Conservation (phyloP, 2,113 vertebrate genomes). For the Asarcornis scutulata region DNA sequence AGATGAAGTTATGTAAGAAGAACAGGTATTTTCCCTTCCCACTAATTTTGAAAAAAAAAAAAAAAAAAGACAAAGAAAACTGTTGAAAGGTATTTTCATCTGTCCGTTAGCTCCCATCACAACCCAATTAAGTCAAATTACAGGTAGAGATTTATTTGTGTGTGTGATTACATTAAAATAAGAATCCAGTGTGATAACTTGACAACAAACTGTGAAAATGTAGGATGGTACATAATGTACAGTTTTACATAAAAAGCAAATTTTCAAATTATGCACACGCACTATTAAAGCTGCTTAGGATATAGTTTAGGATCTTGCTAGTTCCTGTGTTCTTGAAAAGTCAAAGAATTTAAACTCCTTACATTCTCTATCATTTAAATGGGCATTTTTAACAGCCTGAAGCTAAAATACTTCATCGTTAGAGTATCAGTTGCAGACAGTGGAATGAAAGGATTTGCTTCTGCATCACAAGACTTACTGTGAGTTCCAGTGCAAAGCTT, state of each 20-base stretch:
- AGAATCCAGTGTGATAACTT: background rate
- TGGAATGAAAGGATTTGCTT: constrained; percentile 16
- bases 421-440: background rate
- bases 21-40: background rate
- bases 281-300: background rate
- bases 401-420: background rate
- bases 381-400: background rate
- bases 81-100: background rate
- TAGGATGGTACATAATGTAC: background rate
- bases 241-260: background rate
- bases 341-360: background rate
- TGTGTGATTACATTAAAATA: background rate
- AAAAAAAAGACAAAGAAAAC: background rate
- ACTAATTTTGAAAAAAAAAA: background rate
- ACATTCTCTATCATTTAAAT: background rate
- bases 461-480: background rate
- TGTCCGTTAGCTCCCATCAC: background rate
- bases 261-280: background rate
- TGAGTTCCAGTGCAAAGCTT: background rate
- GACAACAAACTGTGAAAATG: background rate
- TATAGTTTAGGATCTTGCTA: background rate
- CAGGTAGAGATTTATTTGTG: background rate
- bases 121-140: constrained; percentile 6
- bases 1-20: background rate
- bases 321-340: background rate